Evolutionary conservation across 2,888 invertebrate genomes (phyloP), one percentile per base, ranked within the genome.

Genomic region (Athrips mouffetella): DNA sequence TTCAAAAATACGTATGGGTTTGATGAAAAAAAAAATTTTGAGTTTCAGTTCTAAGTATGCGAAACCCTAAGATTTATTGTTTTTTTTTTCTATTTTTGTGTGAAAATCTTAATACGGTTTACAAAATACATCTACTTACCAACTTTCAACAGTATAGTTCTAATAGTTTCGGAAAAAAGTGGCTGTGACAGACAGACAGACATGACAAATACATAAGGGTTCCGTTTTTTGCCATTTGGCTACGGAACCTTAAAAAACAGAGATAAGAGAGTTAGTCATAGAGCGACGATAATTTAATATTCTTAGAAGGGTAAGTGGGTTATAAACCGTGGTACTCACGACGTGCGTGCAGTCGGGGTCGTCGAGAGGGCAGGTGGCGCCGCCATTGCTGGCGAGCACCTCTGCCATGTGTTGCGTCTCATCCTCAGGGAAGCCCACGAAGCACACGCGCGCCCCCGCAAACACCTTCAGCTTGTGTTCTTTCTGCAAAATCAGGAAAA

Each of bases 331-430:
- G 11, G 47, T 63, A 91, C 94, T 94, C 90, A 98, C 97, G 80
- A 98, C 93, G 87, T 98, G 98, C 35, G 97, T 96, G 77, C 96
- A 96, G 70, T 92, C 91, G 15, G 94, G 91, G 90, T 97, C 96
- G 62, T 95, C 95, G 58, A 93, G 88, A 35, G 92, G 91, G 53
- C 94, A 92, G 53, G 92, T 90, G 54, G 93, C 92, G 49, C 96
- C 97, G 67, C 96, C 96, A 85, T 98, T 97, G 71, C 93, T 92
- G 63, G 93, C 90, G 51, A 98, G 90, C 60, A 97, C 92, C 73
- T 97, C 96, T 53, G 93, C 93, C 97, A 98, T 98, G 75, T 98
- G 97, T 69, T 92, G 92, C 71, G 94, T 93, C 80, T 98, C 98
- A 65, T 97, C 96, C 52, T 93, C 92, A 2, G 95, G 92, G 84